Percentiles rank a stretch among this genome's conserved stretches.
Conservation (phyloP, 2,797 vertebrate species). For the Thunnus albacares region DNA sequence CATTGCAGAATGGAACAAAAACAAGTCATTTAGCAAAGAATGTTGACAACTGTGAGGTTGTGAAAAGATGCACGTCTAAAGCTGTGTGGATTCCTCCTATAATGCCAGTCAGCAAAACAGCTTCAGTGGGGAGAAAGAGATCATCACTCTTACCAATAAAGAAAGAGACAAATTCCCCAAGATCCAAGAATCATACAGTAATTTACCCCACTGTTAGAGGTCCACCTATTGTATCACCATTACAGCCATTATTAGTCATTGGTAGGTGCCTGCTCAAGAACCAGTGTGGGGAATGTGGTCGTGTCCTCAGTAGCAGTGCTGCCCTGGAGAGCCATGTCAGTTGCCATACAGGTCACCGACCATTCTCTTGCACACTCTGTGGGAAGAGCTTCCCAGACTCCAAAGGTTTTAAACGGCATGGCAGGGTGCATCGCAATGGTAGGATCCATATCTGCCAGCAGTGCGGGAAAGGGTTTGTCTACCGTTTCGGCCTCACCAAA, state of each 20-base stretch:
- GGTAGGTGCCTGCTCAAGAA: conserved; percentile 75
- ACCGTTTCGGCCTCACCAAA: conserved; percentile 83
- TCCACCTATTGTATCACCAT: conserved; percentile 64
- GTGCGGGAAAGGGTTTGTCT: conserved; percentile 86
- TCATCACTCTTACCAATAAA: conserved; percentile 1
- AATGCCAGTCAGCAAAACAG: conserved; percentile 18
- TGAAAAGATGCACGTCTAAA: conserved; percentile 35
- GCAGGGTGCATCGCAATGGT: conserved; percentile 80
- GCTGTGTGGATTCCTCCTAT: conserved; percentile 70
- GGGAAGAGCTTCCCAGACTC: conserved; percentile 81
- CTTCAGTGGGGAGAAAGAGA: not conserved
- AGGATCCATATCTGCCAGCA: conserved; percentile 79
- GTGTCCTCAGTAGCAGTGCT: conserved; percentile 77
- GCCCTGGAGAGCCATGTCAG: conserved; percentile 83
- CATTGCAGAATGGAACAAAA: conserved; percentile 13
- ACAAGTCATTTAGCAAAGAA: conserved; percentile 6
- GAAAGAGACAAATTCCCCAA: conserved; percentile 19
- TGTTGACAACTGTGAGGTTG: not conserved
- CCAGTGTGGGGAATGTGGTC: conserved; percentile 83
- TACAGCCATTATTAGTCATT: conserved; percentile 74
- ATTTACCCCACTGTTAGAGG: conserved; percentile 34
- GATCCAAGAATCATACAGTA: not conserved
- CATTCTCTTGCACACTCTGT: conserved; percentile 81
- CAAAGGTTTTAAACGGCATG: conserved; percentile 80
- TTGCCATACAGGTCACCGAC: conserved; percentile 75